Conservation (phyloP, 2,888 invertebrate species). For the Koerneria pararmatus region DNA sequence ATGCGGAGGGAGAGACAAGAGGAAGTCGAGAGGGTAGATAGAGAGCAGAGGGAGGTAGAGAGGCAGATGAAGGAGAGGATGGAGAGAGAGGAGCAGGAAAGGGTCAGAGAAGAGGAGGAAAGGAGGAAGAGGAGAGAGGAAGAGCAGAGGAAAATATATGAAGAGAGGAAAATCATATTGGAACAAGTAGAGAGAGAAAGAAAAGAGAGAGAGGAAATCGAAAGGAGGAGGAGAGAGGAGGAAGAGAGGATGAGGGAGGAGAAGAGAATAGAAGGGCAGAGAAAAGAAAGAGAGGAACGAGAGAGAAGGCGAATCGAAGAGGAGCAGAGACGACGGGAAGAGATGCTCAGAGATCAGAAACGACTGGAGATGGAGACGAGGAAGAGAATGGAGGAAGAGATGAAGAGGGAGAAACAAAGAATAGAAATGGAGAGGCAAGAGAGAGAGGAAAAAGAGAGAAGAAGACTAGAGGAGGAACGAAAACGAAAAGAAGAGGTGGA, state of each 20-base stretch:
- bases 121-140: not conserved
- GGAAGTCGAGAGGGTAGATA: not conserved
- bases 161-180: slow-evolving; percentile 1
- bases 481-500: slow-evolving; percentile 3
- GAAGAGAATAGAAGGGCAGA: not conserved
- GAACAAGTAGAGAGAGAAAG: not conserved
- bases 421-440: not conserved
- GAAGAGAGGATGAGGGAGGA: not conserved
- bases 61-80: not conserved
- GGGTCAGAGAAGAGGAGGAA: slow-evolving; percentile 1
- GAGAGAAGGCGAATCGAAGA: slow-evolving; percentile 19
- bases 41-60: not conserved
- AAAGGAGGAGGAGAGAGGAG: not conserved
- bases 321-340: slow-evolving; percentile 20
- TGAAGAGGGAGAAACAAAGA: not conserved
- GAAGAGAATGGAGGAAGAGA: slow-evolving; percentile 4
- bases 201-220: not conserved
- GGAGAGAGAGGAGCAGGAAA: not conserved
- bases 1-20: slow-evolving; percentile 10
- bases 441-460: not conserved
- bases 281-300: slow-evolving; percentile 7
- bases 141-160: not conserved
- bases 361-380: slow-evolving; percentile 14
- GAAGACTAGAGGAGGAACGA: not conserved
- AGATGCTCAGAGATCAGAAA: slow-evolving; percentile 18